These are phyloP conservation scores for Folsomia manolachei DNA, from an alignment of 2,888 invertebrate species.

Conservation along the genomic window DNA sequence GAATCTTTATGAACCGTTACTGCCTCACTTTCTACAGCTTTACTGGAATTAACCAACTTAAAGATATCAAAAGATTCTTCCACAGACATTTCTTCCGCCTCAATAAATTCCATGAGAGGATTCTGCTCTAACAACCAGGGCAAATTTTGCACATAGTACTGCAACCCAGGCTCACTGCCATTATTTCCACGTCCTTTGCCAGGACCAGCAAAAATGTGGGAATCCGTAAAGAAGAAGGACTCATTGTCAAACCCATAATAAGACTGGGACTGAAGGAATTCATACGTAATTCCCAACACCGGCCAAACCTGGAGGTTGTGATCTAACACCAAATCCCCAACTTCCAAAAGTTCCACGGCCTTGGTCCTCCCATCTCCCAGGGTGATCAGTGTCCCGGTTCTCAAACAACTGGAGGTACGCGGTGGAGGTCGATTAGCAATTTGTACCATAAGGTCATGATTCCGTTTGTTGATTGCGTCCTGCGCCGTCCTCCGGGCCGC, in stretches of 20 bases:
- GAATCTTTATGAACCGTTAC: slow-evolving; percentile 15
- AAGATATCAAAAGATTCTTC: background rate
- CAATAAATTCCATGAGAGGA: slow-evolving; percentile 29
- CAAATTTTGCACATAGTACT: slow-evolving; percentile 11
- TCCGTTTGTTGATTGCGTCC: background rate
- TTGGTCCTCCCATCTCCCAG: slow-evolving; percentile 22
- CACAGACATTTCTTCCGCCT: slow-evolving; percentile 3
- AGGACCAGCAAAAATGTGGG: slow-evolving; percentile 29
- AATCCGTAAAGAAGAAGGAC: slow-evolving; percentile 26
- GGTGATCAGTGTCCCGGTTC: slow-evolving; percentile 28
- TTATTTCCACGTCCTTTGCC: background rate
- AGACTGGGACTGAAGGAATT: slow-evolving; percentile 14
- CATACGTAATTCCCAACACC: slow-evolving; percentile 21
- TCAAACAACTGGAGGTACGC: slow-evolving; percentile 21
- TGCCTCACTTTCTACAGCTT: background rate
- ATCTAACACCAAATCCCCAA: slow-evolving; percentile 36
- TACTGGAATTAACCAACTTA: background rate
- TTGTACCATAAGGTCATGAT: background rate
- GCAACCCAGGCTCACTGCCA: background rate
- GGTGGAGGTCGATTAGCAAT: background rate
- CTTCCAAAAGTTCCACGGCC: slow-evolving; percentile 23
- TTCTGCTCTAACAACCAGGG: background rate
- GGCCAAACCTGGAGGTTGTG: slow-evolving; percentile 18
- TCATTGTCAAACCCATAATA: slow-evolving; percentile 33
- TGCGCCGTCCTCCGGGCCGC: background rate